phyloP scores from a whole-genome alignment of 1,140 invertebrate species.

The Sinella curviseta region DNA sequence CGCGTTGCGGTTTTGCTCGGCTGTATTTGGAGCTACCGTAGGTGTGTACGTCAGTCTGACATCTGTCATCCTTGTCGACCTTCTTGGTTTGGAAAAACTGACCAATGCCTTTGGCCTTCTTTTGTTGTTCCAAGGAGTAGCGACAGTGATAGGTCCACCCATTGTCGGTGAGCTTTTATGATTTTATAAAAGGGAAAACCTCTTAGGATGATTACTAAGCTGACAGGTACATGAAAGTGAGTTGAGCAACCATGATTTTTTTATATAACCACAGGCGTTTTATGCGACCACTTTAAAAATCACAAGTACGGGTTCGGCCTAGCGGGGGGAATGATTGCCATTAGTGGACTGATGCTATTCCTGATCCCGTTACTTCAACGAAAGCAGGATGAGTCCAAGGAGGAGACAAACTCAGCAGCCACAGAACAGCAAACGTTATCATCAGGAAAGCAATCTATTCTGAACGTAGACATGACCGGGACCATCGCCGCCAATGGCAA shows the following conservation, averaged over 20 bases:
- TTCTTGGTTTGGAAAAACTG: conserved; percentile 80
- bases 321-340: conserved; percentile 75
- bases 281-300: conserved; percentile 74
- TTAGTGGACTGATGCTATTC: conserved; percentile 87
- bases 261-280: conserved; percentile 65
- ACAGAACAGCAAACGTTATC: not conserved
- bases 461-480: not conserved
- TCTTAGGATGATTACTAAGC: not conserved
- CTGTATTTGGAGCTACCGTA: conserved; percentile 81
- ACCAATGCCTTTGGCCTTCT: conserved; percentile 92
- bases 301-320: conserved; percentile 82
- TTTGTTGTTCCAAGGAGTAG: conserved; percentile 86
- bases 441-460: not conserved
- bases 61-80: conserved; percentile 83
- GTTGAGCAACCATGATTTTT: not conserved
- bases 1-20: conserved; percentile 73
- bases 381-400: not conserved
- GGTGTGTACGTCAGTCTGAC: conserved; percentile 92
- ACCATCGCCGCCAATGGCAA: not conserved
- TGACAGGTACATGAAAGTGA: conserved; percentile 12
- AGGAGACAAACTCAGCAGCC: not conserved
- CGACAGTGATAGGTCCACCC: conserved; percentile 83
- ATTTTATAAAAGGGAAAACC: not conserved
- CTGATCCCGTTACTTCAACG: conserved; percentile 76
- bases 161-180: conserved; percentile 72